Evolutionary conservation across 2,888 invertebrate species (phyloP).

Genomic region (Rhamphomyia laevipes): DNA sequence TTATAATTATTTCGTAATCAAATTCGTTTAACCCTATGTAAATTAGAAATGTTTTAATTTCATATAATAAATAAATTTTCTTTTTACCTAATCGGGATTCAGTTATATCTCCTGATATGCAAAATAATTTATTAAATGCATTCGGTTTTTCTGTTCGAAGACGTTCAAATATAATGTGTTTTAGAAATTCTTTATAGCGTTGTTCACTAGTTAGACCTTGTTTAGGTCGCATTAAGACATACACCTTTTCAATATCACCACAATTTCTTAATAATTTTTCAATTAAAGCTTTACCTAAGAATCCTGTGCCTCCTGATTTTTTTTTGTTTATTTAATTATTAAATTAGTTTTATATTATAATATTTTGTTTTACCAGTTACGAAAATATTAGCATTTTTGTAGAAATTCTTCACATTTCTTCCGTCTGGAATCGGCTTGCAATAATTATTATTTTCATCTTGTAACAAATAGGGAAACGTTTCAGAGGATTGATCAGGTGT

Average conservation of each 20-base stretch:
- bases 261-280: constrained; percentile 86
- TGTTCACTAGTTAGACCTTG: constrained; percentile 56
- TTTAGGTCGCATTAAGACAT: constrained; percentile 67
- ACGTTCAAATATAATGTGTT: constrained; percentile 63
- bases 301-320: constrained; percentile 62
- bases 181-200: constrained; percentile 59
- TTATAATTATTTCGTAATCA: constrained; percentile 49
- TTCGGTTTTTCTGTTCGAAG: constrained; percentile 51
- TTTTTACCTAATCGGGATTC: constrained; percentile 46
- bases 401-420: too few species aligned
- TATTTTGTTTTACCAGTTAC: not conserved
- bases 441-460: too few species aligned
- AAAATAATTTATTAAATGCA: constrained; percentile 53
- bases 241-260: constrained; percentile 63
- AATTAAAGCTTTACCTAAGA: constrained; percentile 83
- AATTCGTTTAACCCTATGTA: constrained; percentile 46
- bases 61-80: constrained; percentile 8
- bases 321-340: not conserved
- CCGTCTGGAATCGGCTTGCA: too few species aligned
- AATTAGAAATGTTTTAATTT: constrained; percentile 28
- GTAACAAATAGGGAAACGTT: too few species aligned
- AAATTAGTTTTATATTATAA: not conserved
- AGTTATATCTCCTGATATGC: constrained; percentile 66
- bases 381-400: too few species aligned
- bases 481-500: too few species aligned